phyloP scores from a whole-genome alignment of 2,797 vertebrate genomes.

The Chiloscyllium punctatum region DNA sequence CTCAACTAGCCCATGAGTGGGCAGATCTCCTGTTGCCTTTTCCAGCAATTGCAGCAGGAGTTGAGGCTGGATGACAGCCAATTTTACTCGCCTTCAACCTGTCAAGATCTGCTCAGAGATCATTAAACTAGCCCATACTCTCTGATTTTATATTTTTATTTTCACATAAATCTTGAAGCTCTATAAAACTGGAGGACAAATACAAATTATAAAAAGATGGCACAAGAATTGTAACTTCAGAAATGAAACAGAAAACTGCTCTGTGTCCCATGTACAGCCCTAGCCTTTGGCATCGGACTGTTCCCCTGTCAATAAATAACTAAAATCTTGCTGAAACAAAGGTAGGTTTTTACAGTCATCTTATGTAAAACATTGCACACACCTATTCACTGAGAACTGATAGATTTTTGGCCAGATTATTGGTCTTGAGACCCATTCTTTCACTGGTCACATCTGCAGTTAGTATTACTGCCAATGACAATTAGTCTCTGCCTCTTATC shows the following conservation, averaged over 20 bases:
- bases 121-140: neutral
- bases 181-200: neutral
- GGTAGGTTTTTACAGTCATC: neutral
- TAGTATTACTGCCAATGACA: neutral
- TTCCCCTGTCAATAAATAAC: no score
- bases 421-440: neutral
- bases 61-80: no score
- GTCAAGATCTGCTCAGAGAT: no score
- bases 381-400: neutral
- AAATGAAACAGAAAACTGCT: neutral
- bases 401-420: neutral
- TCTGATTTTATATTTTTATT: neutral
- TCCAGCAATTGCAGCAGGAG: no score
- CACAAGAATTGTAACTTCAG: neutral
- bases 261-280: neutral
- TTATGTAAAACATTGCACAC: neutral
- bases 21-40: no score
- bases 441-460: constrained; percentile 1
- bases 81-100: no score
- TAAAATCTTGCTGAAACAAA: neutral
- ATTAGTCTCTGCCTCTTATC: neutral
- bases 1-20: no score
- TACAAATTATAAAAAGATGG: neutral
- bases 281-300: neutral
- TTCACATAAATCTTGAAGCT: neutral